Percentiles rank a stretch among this genome's conserved stretches.
These are phyloP conservation scores for Drosophila rellima DNA, from an alignment of 2,888 invertebrate genomes.

Conservation along the genomic window DNA sequence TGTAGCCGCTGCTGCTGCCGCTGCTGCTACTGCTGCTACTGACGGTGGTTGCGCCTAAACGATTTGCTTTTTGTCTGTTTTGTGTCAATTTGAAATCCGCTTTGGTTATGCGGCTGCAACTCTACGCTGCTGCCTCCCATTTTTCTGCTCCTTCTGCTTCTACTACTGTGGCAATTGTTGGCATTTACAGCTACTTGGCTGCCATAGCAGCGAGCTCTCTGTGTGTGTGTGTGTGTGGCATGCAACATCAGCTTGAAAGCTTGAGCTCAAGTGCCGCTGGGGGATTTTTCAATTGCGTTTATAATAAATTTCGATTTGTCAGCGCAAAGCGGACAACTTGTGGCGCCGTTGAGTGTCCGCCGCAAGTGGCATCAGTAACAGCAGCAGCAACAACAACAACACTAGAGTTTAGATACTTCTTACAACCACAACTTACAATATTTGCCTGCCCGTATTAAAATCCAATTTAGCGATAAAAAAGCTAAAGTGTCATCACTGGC, in stretches of 20 bases:
- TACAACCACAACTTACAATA: slow-evolving; percentile 10
- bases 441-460: slow-evolving; percentile 3
- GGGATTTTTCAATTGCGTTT: slow-evolving; percentile 81
- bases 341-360: slow-evolving; percentile 44
- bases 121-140: not conserved
- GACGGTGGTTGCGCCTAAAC: slow-evolving; percentile 78
- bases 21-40: slow-evolving; percentile 35
- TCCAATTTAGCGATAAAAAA: slow-evolving; percentile 11
- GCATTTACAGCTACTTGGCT: slow-evolving; percentile 80
- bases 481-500: slow-evolving; percentile 20
- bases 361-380: slow-evolving; percentile 47
- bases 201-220: slow-evolving; percentile 44
- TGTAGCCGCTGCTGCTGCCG: slow-evolving; percentile 26
- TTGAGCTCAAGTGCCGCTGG: slow-evolving; percentile 70
- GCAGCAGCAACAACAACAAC: slow-evolving; percentile 1
- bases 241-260: slow-evolving; percentile 43
- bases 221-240: not conserved
- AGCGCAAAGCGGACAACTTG: slow-evolving; percentile 62
- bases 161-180: slow-evolving; percentile 66
- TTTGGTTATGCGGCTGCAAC: slow-evolving; percentile 70
- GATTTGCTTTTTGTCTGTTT: slow-evolving; percentile 77
- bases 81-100: slow-evolving; percentile 82
- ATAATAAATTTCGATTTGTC: slow-evolving; percentile 81
- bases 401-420: not conserved
- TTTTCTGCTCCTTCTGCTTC: not conserved